A percentile compares a stretch with the other conserved stretches of the same genome.
These are phyloP conservation scores for Platygyra sinensis DNA, from an alignment of 64 coral and sea anemone genomes.

Conservation along the genomic window DNA sequence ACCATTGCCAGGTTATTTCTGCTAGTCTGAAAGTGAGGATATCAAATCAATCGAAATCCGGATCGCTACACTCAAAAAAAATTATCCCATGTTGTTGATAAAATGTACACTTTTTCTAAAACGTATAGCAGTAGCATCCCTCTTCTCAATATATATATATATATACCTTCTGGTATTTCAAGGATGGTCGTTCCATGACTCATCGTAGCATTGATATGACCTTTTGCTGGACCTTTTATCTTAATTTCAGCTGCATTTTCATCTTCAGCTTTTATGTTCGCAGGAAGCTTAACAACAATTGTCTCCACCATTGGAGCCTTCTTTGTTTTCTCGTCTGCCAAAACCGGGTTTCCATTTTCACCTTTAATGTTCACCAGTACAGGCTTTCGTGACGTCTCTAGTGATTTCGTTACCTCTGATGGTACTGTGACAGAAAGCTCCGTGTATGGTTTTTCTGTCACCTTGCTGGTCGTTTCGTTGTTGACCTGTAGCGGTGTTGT, in stretches of 20 bases:
- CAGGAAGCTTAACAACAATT: slow-evolving; percentile 63
- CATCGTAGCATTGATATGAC: slow-evolving; percentile 39
- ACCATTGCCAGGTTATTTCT: no score
- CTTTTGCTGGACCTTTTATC: slow-evolving; percentile 22
- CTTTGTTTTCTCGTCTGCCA: slow-evolving; percentile 51
- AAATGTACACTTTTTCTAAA: no score
- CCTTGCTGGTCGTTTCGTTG: neutral
- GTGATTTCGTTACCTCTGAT: slow-evolving; percentile 76
- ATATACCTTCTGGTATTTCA: slow-evolving; percentile 71
- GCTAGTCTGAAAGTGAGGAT: no score
- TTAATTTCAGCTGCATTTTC: slow-evolving; percentile 3
- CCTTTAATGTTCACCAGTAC: slow-evolving; percentile 85
- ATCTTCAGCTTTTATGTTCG: slow-evolving; percentile 37
- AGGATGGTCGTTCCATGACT: slow-evolving; percentile 1
- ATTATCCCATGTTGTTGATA: no score
- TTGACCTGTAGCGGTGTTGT: neutral
- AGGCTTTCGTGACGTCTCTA: slow-evolving; percentile 74
- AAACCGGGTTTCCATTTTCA: slow-evolving; percentile 61
- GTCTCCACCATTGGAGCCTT: slow-evolving; percentile 83
- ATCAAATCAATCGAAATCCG: no score
- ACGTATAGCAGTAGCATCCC: no score
- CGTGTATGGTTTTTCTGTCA: slow-evolving; percentile 7
- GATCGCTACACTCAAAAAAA: no score
- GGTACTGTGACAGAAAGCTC: slow-evolving; percentile 83
- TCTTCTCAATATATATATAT: neutral